Base-by-base conservation (phyloP, 2,888 invertebrate genomes). In the Entomobrya multifasciata region DNA sequence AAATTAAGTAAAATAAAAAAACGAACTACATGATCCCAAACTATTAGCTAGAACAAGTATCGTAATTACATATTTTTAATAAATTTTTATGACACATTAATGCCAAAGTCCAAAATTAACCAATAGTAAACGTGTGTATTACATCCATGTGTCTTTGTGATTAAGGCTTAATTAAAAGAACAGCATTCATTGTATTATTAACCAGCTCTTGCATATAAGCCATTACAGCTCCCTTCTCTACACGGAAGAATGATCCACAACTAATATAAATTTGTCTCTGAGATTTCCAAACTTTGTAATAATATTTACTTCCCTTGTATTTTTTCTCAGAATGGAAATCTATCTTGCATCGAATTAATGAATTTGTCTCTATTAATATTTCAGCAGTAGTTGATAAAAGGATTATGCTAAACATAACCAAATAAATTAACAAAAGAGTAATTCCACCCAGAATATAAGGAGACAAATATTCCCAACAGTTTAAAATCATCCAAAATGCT, bases 91-190 rank as follows among this genome's bases (percentile, higher is more conserved):
- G n/a, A n/a, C n/a, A n/a, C n/a, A n/a, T n/a, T n/a, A n/a, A n/a
- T n/a, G n/a, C n/a, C n/a, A n/a, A n/a, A n/a, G n/a, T n/a, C n/a
- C n/a, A n/a, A n/a, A n/a, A n/a, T n/a, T n/a, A n/a, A n/a, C n/a
- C n/a, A n/a, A n/a, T n/a, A n/a, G n/a, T n/a, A n/a, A n/a, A n/a
- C n/a, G n/a, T n/a, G n/a, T n/a, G n/a, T n/a, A n/a, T n/a, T n/a
- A n/a, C n/a, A n/a, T n/a, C n/a, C n/a, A n/a, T n/a, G n/a, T n/a
- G n/a, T n/a, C n/a, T n/a, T n/a, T n/a, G n/a, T n/a, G n/a, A n/a
- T n/a, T n/a, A n/a, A n/a, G 70, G 70, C 3, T 70, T 13, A 70
- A 70, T 70, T 70, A 70, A 70, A 36, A 70, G 2, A 4, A 70
- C 44, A 11, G 70, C 41, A 20, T 70, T 41, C 2, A 41, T 20